Base-by-base conservation (phyloP, 2,888 invertebrate genomes). In the Athalia rosae region DNA sequence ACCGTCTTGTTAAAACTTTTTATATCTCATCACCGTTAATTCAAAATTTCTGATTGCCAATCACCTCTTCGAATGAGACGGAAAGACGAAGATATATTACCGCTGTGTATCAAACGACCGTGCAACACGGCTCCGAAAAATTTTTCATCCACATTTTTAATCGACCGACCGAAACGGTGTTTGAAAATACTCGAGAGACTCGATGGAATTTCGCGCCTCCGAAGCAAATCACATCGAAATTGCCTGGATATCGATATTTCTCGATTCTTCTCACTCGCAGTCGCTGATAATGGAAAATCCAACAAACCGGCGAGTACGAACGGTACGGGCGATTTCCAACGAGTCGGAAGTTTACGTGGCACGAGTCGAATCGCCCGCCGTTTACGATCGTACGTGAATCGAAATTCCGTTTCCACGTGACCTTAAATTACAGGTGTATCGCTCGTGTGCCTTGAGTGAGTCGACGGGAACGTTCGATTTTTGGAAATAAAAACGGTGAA, bases 111-210 rank as follows among this genome's bases (percentile, higher is more conserved):
- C 28, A 67, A 67, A 28, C 67, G 53, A 53, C 28, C 43, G 47
- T 66, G 15, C 45, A 28, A 66, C 48, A 66, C 4, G 15, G 58
- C 13, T 56, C 71, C 67, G 79, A 77, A 80, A 80, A 76, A 79
- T 77, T 73, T 78, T 64, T 64, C 67, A 76, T 53, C 62, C 61
- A 71, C 80, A 79, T 82, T 81, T 0, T 28, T 28, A 28, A 2
- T 28, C 28, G 28, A 28, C 28, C 28, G 28, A 28, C 28, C 28
- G 28, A 28, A 28, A 28, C 28, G 0, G 28, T 28, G 28, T 28
- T 28, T 28, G 28, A 28, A 28, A 28, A 28, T 28, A 28, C 28
- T 28, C 28, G 28, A 28, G 28, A 28, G 28, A 28, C 28, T 28
- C 28, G 28, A 28, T 28, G 28, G 28, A 28, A 28, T 28, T 28